Evolutionary conservation across 2,113 vertebrate species (phyloP), one percentile per base, ranked within the genome.

Genomic region (Chroicocephalus ridibundus): DNA sequence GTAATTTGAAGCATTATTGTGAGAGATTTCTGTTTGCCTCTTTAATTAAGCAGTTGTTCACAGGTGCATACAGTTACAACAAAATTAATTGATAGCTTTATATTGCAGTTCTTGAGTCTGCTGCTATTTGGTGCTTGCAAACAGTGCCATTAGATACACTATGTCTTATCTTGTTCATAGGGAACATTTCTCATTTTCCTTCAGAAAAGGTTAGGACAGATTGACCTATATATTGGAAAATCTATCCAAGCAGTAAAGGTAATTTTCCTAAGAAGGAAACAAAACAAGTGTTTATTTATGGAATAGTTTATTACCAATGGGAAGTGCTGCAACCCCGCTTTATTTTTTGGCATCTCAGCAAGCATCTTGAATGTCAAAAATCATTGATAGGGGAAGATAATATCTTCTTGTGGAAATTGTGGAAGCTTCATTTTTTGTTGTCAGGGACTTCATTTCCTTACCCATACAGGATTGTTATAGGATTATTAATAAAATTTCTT

Each of bases 51-150:
- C 97, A 97, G 98, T 98, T 97, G 97, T 98, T 98, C 98, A 96
- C 98, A 98, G 98, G 98, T 98, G 98, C 98, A 97, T 98, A 98
- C 97, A 98, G 98, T 98, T 98, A 98, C 98, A 98, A 97, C 95
- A 95, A 98, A 98, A 98, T 98, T 98, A 98, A 98, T 98, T 98
- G 98, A 98, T 98, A 98, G 97, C 97, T 98, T 98, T 98, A 97
- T 98, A 98, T 92, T 87, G 85, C 94, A 88, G 95, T 97, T 97
- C 94, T 98, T 95, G 94, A 96, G 94, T 93, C 93, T 96, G 94
- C 92, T 96, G 80, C 94, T 95, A 87, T 97, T 98, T 96, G 95
- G 96, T 97, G 96, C 96, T 97, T 97, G 90, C 95, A 97, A 98
- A 98, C 92, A 97, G 76, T 96, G 90, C 92, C 40, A 90, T 97